These are phyloP conservation scores for Vanessa cardui DNA, from an alignment of 2,888 invertebrate genomes.

Conservation along the genomic window DNA sequence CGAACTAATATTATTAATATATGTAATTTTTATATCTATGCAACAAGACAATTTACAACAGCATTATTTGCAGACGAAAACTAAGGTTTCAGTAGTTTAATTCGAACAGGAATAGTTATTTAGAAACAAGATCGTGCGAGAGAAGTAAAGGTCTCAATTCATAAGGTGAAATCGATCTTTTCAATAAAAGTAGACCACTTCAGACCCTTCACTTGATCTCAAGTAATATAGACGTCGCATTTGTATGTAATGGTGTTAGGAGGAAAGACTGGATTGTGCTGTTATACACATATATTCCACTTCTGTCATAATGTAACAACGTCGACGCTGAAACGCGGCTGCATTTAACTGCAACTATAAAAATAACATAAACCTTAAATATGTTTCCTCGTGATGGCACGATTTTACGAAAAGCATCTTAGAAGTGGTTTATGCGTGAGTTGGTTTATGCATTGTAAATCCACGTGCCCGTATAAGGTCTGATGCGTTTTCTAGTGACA, in stretches of 20 bases:
- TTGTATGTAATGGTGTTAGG: conserved; percentile 39
- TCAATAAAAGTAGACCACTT: conserved; percentile 37
- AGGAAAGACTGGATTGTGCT: conserved; percentile 27
- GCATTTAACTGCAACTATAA: not conserved
- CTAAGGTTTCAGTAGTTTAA: not conserved
- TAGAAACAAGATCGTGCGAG: conserved; percentile 18
- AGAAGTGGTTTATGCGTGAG: conserved; percentile 8
- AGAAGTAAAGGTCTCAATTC: conserved; percentile 26
- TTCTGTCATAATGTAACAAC: not conserved
- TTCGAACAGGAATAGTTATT: conserved; percentile 6
- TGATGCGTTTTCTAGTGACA: conserved; percentile 28
- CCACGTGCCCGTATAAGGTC: conserved; percentile 9
- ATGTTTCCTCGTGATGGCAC: not conserved
- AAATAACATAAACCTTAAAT: conserved; percentile 5
- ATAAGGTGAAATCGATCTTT: conserved; percentile 37
- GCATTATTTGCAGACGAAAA: not conserved
- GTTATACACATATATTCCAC: conserved; percentile 13
- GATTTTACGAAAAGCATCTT: conserved; percentile 6
- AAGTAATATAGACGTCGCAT: conserved; percentile 33
- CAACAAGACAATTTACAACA: not conserved
- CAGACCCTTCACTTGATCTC: conserved; percentile 33
- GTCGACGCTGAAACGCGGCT: not conserved
- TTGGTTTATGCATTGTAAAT: conserved; percentile 10
- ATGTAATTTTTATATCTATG: not conserved
- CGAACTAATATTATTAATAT: not conserved